Evolutionary conservation across 2,113 vertebrate species (phyloP), one percentile per base, ranked within the genome.

Genomic region (Tauraco erythrolophus): DNA sequence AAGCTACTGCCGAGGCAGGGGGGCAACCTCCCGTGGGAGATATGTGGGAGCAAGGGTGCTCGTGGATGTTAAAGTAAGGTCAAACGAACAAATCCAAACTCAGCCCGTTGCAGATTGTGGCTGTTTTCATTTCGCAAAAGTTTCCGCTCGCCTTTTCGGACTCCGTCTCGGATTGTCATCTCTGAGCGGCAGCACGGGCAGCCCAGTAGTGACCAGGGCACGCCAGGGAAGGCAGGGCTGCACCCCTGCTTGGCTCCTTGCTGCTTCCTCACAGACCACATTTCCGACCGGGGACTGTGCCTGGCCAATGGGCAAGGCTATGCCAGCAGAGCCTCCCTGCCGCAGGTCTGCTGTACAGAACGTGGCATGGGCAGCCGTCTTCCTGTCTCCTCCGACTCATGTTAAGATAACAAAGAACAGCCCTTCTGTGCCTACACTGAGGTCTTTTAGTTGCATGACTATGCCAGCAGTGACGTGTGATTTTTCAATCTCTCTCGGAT

Each of bases 221-320:
- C 0, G 0, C 14, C 45, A 53, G 15, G 51, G 21, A 70, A 78
- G 22, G 35, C 53, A 95, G 10, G 19, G 22, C 24, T 74, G 24
- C 18, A 14, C 8, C 37, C 43, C 4, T 6, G 11, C 30, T 31
- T 53, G 35, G 28, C 35, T 83, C 35, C 35, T 57, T 53, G 23
- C 19, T 43, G 48, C 54, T 93, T 74, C 48, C 12, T 71, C 9
- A 25, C 0, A 5, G 50, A 23, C 18, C 39, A 16, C 1, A 2
- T 37, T 71, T 83, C 48, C 45, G 60, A 64, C 33, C 27, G 25
- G 33, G 4, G 22, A 21, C 3, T 31, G 43, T 10, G 22, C 62
- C n/a, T 23, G 50, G n/a, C 41, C 45, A 30, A 54, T 2, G 1
- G 35, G 62, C 27, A 56, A 27, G 30, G 50, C 35, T 43, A 11